phyloP scores from a whole-genome alignment of 2,797 vertebrate species.

The Alauda arvensis region DNA sequence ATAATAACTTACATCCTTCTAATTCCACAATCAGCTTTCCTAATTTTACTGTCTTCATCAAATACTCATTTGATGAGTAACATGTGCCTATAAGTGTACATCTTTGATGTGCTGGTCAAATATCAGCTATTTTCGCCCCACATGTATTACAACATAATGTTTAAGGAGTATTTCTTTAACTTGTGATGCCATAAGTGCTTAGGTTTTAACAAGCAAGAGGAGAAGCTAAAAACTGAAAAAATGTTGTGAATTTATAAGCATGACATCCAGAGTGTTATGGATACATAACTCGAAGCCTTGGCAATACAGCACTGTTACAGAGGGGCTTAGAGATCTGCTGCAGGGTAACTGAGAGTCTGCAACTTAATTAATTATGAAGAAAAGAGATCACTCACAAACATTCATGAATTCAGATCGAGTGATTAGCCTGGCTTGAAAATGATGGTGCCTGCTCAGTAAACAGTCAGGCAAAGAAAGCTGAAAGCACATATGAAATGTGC shows the following conservation, averaged over 20 bases:
- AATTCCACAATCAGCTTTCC: neutral
- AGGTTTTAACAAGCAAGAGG: neutral
- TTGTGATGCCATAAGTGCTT: neutral
- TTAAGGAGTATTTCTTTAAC: neutral
- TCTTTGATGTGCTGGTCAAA: neutral
- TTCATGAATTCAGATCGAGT: neutral
- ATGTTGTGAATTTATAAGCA: neutral
- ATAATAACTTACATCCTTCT: neutral
- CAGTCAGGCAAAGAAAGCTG: neutral
- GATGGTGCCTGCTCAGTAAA: constrained; percentile 15
- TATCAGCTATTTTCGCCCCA: neutral
- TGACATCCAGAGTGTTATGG: neutral
- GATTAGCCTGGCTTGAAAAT: constrained; percentile 22
- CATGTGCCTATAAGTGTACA: neutral
- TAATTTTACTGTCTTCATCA: neutral
- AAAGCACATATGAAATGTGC: constrained; percentile 13
- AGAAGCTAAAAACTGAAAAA: neutral
- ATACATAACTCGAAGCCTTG: neutral
- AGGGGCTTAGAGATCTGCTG: neutral
- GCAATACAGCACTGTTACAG: neutral
- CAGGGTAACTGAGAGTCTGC: neutral
- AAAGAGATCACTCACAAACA: neutral
- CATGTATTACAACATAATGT: neutral
- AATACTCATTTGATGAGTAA: neutral
- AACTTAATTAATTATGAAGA: neutral